Evolutionary conservation across 2,797 vertebrate species (phyloP).

Genomic region (Pangasius larnaudii): DNA sequence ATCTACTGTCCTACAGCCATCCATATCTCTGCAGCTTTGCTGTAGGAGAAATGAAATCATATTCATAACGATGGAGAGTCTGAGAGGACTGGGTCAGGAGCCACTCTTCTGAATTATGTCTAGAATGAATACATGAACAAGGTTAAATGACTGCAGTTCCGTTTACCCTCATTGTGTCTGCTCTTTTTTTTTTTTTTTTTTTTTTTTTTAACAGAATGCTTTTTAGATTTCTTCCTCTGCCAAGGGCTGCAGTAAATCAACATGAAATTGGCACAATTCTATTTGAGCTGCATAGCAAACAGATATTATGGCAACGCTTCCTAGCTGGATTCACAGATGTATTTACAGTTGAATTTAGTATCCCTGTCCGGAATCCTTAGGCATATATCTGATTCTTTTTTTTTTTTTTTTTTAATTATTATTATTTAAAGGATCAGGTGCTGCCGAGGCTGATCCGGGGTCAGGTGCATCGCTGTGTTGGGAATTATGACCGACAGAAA

Average conservation of each 20-base stretch:
- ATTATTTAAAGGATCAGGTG: slow-evolving; percentile 80
- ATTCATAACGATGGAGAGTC: neutral
- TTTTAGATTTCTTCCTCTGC: neutral
- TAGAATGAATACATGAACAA: neutral
- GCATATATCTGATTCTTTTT: neutral
- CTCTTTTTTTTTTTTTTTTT: neutral
- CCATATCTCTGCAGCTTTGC: neutral
- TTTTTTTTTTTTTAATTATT: neutral
- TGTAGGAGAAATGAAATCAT: neutral
- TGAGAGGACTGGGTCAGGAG: neutral
- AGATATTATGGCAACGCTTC: neutral
- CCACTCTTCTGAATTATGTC: neutral
- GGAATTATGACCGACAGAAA: slow-evolving; percentile 85
- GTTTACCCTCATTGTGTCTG: neutral
- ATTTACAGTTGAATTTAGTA: neutral
- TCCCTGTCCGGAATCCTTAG: neutral
- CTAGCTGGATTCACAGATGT: neutral
- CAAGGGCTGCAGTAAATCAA: neutral
- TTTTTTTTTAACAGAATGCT: neutral
- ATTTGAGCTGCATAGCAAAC: neutral
- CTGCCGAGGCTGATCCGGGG: slow-evolving; percentile 93
- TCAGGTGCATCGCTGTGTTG: slow-evolving; percentile 89
- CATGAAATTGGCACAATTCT: neutral
- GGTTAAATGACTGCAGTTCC: neutral
- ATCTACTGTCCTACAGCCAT: neutral